These are phyloP conservation scores for Meda fulgida DNA, from an alignment of 2,797 vertebrate species.

Conservation along the genomic window DNA sequence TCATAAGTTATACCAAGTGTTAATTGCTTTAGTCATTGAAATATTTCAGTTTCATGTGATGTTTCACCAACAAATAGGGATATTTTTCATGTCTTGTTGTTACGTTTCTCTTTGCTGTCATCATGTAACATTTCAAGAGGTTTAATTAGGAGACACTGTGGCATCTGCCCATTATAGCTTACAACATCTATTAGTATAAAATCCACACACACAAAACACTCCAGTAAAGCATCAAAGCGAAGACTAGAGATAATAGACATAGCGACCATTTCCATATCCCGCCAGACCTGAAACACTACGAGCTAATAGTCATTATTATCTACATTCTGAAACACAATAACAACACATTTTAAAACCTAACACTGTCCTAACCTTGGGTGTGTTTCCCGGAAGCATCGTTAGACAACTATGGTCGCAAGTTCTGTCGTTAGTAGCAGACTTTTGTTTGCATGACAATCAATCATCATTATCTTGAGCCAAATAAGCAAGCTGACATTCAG, in stretches of 20 bases:
- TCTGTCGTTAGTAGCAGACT: too few species aligned
- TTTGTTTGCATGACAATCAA: too few species aligned
- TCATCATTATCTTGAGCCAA: too few species aligned
- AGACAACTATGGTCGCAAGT: too few species aligned
- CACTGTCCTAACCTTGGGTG: not conserved
- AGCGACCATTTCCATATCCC: not conserved
- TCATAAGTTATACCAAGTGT: not conserved
- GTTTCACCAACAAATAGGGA: not conserved
- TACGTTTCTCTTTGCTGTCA: not conserved
- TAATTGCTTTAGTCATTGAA: not conserved
- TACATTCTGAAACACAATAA: conserved; percentile 10
- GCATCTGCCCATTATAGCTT: not conserved
- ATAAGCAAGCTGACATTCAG: too few species aligned
- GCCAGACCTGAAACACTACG: not conserved
- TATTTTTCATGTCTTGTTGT: not conserved
- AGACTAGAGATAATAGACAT: not conserved
- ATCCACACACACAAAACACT: conserved; percentile 3
- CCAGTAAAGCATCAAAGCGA: not conserved
- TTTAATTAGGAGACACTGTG: not conserved
- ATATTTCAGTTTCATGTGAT: not conserved
- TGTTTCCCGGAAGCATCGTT: too few species aligned
- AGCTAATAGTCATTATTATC: not conserved
- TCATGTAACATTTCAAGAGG: not conserved
- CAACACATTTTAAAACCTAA: not conserved
- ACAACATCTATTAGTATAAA: not conserved